Base-by-base conservation (phyloP, 35 echinoderm and acorn worm genomes). In the Apostichopus californicus region DNA sequence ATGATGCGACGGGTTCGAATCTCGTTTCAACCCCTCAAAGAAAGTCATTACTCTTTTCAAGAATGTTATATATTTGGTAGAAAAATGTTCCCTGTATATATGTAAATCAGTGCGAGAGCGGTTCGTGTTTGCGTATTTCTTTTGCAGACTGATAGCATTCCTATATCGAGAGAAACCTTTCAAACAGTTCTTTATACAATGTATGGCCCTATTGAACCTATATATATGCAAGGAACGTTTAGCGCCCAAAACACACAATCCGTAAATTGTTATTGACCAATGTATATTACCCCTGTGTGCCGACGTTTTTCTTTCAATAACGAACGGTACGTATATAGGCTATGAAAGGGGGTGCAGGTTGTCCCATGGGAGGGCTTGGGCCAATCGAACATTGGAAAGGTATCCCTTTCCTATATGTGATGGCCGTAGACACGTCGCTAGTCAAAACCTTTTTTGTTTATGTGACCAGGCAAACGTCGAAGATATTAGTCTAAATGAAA, bases 261-360 rank as follows among this genome's bases (percentile, higher is more conserved):
- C 56, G 11, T 85, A 85, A 85, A 57, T 85, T 58, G 81, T 85
- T 85, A 85, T 85, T 85, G 81, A 85, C 81, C 81, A 56, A 63
- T 85, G 17, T 14, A 25, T 21, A 58, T 85, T 6, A 22, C 57
- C 18, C 55, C 58, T 60, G 14, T 20, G 17, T n/a, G 14, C 14
- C 55, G 17, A 11, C 55, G n/a, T 83, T 56, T 85, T 85, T 56
- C 8, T 22, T 59, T 85, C 55, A 56, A 59, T 20, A 20, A 21
- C 80, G 17, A 68, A 68, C 64, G 64, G 64, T 34, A 34, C 64
- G 64, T 68, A 68, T 68, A 22, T 13, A 68, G 20, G 20, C 6
- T 14, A 14, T 18, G 4, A 58, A 59, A 21, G 58, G 58, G 54
- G 81, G 56, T 23, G 55, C 17, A 59, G n/a, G 13, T n/a, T 57